Evolutionary conservation across 1,140 invertebrate genomes (phyloP), one percentile per base, ranked within the genome.

Genomic region (Eumeta japonica): DNA sequence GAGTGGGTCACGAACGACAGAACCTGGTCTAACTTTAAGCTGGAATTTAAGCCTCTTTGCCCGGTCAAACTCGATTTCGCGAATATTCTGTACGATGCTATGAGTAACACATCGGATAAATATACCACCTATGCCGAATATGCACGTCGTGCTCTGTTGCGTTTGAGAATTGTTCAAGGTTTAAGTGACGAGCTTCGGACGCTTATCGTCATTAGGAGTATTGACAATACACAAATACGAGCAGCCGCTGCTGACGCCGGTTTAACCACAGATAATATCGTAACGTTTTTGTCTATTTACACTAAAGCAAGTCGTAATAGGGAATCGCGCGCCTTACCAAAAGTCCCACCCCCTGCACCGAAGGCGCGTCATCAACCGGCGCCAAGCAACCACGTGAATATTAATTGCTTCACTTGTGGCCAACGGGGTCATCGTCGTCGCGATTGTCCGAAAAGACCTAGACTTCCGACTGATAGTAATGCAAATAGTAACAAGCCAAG

Each of bases 111-210:
- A 13, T 48, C 43, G 3, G 35, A 51, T 41, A 41, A 45, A 10
- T 48, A 40, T 24, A 11, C 43, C 2, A 44, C 50, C 3, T 44
- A 46, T 29, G 46, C 45, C 1, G 45, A 47, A 13, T 47, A 51
- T 32, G 45, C 48, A 0, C 39, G 40, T 9, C 34, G 39, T 2
- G 32, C 43, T 3, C 28, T 48, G 3, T 33, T 48, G 16, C 31
- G 39, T 1, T 24, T 48, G 18, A 32, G 39, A 15, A 36, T 44
- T 4, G 32, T 48, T 13, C 20, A 33, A 10, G 47, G 47, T 1
- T 17, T 50, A 5, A 50, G 48, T 24, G 41, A 39, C 10, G 47
- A 49, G 5, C 11, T 49, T 2, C 16, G 18, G 3, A 27, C 31
- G 1, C 20, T 30, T 10, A 43, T 49, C 12, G 17, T 43, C 13